Evolutionary conservation across 2,888 invertebrate species (phyloP).

Genomic region (Polietes domitor): DNA sequence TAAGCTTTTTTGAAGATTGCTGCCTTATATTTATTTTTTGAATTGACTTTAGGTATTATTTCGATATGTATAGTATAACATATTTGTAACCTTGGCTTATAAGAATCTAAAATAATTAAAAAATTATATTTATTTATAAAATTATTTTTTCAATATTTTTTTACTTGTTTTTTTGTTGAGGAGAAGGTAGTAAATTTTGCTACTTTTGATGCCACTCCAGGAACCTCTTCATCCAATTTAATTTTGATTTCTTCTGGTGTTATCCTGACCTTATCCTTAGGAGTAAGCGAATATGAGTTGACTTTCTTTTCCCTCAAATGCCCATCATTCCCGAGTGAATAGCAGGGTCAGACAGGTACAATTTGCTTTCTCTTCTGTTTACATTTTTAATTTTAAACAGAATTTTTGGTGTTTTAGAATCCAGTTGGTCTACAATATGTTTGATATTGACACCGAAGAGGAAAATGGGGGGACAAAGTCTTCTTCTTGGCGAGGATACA

Average conservation of each 20-base stretch:
- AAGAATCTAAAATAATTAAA: too few species aligned
- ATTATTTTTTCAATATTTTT: too few species aligned
- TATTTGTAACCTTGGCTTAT: too few species aligned
- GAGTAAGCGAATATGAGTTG: not conserved
- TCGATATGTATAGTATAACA: too few species aligned
- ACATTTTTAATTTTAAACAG: conserved; percentile 7
- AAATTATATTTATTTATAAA: too few species aligned
- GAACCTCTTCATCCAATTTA: not conserved
- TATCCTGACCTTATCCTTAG: not conserved
- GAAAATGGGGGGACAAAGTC: conserved; percentile 11
- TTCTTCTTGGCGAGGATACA: too few species aligned
- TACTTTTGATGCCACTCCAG: not conserved
- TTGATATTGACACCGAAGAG: not conserved
- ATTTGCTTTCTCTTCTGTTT: not conserved
- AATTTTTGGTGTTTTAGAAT: not conserved
- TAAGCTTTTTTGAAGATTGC: too few species aligned
- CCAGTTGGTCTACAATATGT: not conserved
- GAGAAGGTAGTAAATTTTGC: not conserved
- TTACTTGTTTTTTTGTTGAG: conserved; percentile 11
- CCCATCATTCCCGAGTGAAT: conserved; percentile 1
- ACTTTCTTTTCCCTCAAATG: not conserved
- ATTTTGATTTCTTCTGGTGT: not conserved
- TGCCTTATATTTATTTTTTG: too few species aligned
- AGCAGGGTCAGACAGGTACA: not conserved
- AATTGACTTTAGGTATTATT: too few species aligned